Conservation (phyloP, 2,888 invertebrate genomes). For the Anaspis maculata region DNA sequence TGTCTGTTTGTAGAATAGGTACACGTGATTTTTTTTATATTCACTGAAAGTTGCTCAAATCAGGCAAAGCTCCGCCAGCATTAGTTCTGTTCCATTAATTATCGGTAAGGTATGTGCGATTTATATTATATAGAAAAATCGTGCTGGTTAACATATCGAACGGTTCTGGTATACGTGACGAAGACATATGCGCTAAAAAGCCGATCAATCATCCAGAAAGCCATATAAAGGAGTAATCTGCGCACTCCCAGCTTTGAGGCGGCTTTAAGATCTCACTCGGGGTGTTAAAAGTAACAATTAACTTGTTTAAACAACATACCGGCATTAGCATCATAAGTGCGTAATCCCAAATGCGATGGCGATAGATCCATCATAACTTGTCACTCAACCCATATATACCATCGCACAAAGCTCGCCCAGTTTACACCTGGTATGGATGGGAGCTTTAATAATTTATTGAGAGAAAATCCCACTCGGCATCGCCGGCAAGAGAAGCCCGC, state of each 20-base stretch:
- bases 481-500: constrained; percentile 25
- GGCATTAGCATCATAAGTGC: constrained; percentile 36
- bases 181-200: constrained; percentile 20
- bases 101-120: too few relatives aligned
- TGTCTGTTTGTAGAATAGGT: too few relatives aligned
- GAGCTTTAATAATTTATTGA: constrained; percentile 26
- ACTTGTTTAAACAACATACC: constrained; percentile 40
- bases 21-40: too few relatives aligned
- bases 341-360: constrained; percentile 22
- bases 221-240: constrained; percentile 11
- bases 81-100: too few relatives aligned
- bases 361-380: constrained; percentile 39
- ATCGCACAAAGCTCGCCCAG: constrained; percentile 5
- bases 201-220: constrained; percentile 14
- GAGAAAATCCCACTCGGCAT: too few relatives aligned
- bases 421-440: constrained; percentile 34
- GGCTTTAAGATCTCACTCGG: constrained; percentile 15
- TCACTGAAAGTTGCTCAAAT: too few relatives aligned
- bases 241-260: constrained; percentile 11
- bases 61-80: too few relatives aligned
- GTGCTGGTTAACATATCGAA: too few relatives aligned
- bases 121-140: too few relatives aligned
- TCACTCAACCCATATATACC: constrained; percentile 25
- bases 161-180: too few relatives aligned
- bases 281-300: constrained; percentile 37